Evolutionary conservation across 2,113 vertebrate genomes (phyloP).

Genomic region (Mesitornis unicolor): DNA sequence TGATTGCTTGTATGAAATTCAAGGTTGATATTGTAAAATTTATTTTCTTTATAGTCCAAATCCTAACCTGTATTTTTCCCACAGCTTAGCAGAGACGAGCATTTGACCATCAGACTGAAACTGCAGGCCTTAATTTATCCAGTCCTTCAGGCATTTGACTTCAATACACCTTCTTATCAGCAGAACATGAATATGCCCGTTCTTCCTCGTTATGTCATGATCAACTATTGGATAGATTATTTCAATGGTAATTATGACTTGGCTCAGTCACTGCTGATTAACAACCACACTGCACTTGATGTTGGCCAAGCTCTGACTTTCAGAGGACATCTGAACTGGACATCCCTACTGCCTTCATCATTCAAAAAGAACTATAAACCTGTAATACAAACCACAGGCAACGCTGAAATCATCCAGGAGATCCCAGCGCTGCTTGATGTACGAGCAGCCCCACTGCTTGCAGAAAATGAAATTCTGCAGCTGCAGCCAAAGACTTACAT

Average conservation of each 20-base stretch:
- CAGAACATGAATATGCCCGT: constrained; percentile 88
- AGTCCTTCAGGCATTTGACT: constrained; percentile 91
- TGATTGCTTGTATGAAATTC: neutral
- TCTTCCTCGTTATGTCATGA: constrained; percentile 83
- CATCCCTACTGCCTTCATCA: constrained; percentile 73
- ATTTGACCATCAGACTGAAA: constrained; percentile 75
- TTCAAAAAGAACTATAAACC: constrained; percentile 83
- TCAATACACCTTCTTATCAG: constrained; percentile 92
- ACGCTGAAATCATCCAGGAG: constrained; percentile 66
- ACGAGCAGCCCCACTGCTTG: constrained; percentile 84
- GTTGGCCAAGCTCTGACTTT: constrained; percentile 60
- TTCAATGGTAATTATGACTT: constrained; percentile 80
- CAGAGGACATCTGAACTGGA: constrained; percentile 84
- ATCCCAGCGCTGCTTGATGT: constrained; percentile 83
- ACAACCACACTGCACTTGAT: constrained; percentile 90
- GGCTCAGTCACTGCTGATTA: constrained; percentile 79
- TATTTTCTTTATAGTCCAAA: neutral
- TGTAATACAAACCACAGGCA: constrained; percentile 72
- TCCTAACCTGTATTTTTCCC: neutral
- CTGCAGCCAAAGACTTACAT: constrained; percentile 86
- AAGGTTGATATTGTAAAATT: accelerated
- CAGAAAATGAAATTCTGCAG: constrained; percentile 74
- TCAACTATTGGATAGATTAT: constrained; percentile 90
- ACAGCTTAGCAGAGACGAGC: constrained; percentile 80
- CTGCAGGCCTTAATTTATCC: constrained; percentile 93